These are phyloP conservation scores for Protonemura montana DNA, from an alignment of 2,888 invertebrate genomes.

Conservation along the genomic window DNA sequence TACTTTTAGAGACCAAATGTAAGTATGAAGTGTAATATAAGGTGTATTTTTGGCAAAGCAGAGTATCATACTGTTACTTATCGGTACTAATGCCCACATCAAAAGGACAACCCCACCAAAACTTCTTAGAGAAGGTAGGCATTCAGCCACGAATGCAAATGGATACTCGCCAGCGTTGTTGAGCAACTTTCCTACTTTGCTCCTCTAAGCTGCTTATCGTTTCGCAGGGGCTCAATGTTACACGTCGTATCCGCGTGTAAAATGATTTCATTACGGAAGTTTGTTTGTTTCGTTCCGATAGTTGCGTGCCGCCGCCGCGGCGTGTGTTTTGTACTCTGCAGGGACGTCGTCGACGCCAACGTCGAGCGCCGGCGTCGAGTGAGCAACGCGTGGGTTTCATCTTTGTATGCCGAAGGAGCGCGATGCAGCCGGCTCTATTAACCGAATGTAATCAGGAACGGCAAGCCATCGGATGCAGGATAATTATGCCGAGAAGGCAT, in stretches of 20 bases:
- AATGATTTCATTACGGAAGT: neutral
- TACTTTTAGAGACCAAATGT: too few relatives aligned
- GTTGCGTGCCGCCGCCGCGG: neutral
- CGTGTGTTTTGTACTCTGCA: too few relatives aligned
- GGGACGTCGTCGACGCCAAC: too few relatives aligned
- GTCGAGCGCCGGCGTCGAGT: neutral
- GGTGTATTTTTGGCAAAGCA: too few relatives aligned
- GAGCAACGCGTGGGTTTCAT: neutral
- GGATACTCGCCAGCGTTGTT: neutral
- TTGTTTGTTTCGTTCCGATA: conserved; percentile 5
- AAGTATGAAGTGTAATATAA: too few relatives aligned
- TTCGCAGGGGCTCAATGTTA: neutral
- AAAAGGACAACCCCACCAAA: too few relatives aligned
- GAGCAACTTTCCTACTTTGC: neutral
- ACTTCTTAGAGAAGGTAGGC: neutral
- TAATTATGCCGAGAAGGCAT: conserved; percentile 20
- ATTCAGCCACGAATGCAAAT: neutral
- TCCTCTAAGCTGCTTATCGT: neutral
- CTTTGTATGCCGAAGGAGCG: neutral
- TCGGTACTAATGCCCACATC: too few relatives aligned
- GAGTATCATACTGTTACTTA: too few relatives aligned
- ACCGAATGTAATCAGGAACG: conserved; percentile 17
- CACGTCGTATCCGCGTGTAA: neutral
- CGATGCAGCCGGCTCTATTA: conserved; percentile 18
- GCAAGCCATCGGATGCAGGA: conserved; percentile 20